Evolutionary conservation across 2,113 vertebrate genomes (phyloP).

Genomic region (Neodon shergylaensis): DNA sequence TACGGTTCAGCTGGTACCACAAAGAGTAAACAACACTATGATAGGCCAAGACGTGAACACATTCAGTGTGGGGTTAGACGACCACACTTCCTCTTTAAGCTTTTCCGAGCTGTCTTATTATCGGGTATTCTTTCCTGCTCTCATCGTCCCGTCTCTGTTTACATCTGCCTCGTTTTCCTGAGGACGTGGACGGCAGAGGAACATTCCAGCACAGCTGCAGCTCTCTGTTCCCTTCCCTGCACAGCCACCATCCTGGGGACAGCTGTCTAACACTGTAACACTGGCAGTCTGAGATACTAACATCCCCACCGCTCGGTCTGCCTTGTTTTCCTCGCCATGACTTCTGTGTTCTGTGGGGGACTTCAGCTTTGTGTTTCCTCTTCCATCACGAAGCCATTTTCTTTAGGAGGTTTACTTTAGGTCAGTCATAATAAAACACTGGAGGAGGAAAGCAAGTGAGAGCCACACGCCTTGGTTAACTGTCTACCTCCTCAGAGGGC

Average conservation of each 20-base stretch:
- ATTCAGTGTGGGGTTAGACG: neutral
- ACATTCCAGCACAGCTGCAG: neutral
- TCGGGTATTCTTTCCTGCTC: neutral
- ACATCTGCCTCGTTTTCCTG: neutral
- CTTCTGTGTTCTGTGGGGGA: neutral
- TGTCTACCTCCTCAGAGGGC: neutral
- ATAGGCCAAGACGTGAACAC: neutral
- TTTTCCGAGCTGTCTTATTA: neutral
- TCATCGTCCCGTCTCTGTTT: neutral
- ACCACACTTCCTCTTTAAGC: neutral
- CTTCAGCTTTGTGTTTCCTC: neutral
- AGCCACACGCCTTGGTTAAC: neutral
- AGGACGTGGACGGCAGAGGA: neutral
- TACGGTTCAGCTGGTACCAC: neutral
- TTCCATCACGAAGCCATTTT: neutral
- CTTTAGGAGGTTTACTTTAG: neutral
- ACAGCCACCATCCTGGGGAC: neutral
- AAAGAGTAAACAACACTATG: neutral
- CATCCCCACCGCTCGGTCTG: neutral
- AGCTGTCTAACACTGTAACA: neutral
- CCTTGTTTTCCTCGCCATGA: neutral
- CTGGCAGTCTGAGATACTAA: neutral
- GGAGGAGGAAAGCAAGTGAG: neutral
- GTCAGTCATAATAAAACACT: neutral
- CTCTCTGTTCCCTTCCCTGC: neutral